Base-by-base conservation (phyloP, 2,113 vertebrate genomes). In the Siphamia tubifer region DNA sequence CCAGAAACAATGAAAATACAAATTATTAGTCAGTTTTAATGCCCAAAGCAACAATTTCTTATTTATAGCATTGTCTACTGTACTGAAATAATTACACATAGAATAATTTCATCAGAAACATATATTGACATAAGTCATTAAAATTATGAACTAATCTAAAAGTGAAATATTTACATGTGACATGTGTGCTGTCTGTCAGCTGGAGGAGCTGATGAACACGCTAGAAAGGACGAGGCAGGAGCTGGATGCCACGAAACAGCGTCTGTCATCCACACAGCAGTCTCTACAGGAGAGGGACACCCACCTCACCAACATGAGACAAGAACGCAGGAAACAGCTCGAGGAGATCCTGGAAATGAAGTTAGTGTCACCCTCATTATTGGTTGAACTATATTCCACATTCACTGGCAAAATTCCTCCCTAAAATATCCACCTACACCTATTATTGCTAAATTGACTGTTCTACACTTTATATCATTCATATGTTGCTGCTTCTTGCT, bases 261-360 rank as follows among this genome's bases (percentile, higher is more conserved):
- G 97, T 49, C 95, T 99, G 11, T 95, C 96, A 49, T 97, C 98
- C 63, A 99, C 97, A 0, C 97, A 99, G 90, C 97, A 98, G 76
- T 98, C 98, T 13, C 86, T 99, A 81, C 91, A 96, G 58, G 98
- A 99, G 72, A 94, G 96, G 48, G 98, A 99, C 77, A 90, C 94
- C 4, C 96, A 99, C 76, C 90, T 99, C 81, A 95, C 95, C 73
- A 99, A 97, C 86, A 94, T 99, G 77, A 93, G 97, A 60, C 93
- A 97, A 64, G 98, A 99, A 47, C 82, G 96, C 67, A 93, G 97
- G 77, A 98, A 98, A 71, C 98, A 99, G 85, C 94, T 99, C 24
- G 97, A 99, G 87, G 98, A 99, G 89, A 98, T 99, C 81, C 91
- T 99, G 40, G 98, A 99, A 88, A 99, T 99, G 98, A 99, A 99